Percentiles rank a stretch among this genome's conserved stretches.
Evolutionary conservation across 2,113 vertebrate genomes (phyloP).

Genomic region (Tetrax tetrax): DNA sequence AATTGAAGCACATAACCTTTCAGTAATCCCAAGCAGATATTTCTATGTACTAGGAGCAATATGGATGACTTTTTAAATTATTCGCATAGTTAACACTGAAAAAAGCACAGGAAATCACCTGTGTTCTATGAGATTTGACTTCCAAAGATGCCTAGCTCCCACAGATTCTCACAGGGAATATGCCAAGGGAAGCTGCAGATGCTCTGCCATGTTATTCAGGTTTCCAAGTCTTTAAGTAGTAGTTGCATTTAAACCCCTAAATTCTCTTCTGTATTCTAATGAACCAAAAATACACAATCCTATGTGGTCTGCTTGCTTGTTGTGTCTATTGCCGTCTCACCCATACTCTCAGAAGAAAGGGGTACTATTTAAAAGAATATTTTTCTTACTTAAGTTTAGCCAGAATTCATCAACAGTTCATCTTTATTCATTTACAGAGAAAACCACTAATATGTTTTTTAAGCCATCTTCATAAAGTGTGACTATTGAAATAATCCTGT

Average conservation of each 20-base stretch:
- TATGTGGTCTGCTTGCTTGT: background rate
- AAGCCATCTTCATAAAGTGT: background rate
- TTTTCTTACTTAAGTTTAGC: background rate
- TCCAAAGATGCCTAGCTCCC: background rate
- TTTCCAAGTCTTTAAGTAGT: background rate
- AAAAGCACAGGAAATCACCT: background rate
- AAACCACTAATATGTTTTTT: background rate
- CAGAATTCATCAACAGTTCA: background rate
- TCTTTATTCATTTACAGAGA: background rate
- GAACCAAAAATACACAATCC: background rate
- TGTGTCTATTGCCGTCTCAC: background rate
- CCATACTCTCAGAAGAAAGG: background rate
- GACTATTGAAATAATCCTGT: background rate
- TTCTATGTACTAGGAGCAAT: background rate
- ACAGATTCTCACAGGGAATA: fast-evolving
- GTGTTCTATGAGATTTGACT: background rate
- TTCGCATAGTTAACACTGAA: background rate
- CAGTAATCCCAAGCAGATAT: background rate
- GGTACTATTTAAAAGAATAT: background rate
- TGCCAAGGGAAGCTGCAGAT: background rate
- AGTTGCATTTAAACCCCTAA: background rate
- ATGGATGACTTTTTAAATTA: background rate
- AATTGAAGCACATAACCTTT: background rate
- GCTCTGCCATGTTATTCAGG: background rate
- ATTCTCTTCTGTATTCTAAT: background rate